These are phyloP conservation scores for Conus betulinus DNA, from an alignment of 1,140 invertebrate species.

Conservation along the genomic window DNA sequence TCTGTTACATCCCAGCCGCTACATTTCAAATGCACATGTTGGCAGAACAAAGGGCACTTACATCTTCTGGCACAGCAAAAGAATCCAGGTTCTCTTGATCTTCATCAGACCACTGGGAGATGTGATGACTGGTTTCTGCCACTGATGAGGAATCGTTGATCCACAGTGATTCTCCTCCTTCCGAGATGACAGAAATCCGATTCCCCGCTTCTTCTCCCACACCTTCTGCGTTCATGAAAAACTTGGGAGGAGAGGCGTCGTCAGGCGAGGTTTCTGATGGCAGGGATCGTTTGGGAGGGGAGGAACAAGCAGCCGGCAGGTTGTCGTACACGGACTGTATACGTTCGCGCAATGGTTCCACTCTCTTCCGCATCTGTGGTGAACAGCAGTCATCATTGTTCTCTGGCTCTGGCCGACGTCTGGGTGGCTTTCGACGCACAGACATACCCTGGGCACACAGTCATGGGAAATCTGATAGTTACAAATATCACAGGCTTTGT, in stretches of 20 bases:
- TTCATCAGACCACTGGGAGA: background rate
- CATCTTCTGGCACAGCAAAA: background rate
- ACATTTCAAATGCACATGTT: no score
- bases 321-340: constrained; percentile 24
- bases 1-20: no score
- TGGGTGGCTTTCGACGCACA: background rate
- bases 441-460: background rate
- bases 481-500: no score
- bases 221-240: background rate
- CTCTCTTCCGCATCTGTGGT: constrained; percentile 8
- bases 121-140: constrained; percentile 2
- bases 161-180: constrained; percentile 7
- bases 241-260: no score
- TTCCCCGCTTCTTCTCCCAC: background rate
- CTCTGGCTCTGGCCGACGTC: background rate
- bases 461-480: no score
- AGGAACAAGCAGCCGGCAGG: constrained; percentile 15
- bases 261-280: no score
- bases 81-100: constrained; percentile 5
- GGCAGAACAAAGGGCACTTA: no score
- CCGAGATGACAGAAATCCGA: constrained; percentile 15
- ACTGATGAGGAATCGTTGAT: background rate
- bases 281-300: constrained; percentile 3
- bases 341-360: constrained; percentile 19
- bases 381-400: constrained; percentile 11